Base-by-base conservation (phyloP, 1,140 invertebrate genomes). In the Rhagoletis pomonella region DNA sequence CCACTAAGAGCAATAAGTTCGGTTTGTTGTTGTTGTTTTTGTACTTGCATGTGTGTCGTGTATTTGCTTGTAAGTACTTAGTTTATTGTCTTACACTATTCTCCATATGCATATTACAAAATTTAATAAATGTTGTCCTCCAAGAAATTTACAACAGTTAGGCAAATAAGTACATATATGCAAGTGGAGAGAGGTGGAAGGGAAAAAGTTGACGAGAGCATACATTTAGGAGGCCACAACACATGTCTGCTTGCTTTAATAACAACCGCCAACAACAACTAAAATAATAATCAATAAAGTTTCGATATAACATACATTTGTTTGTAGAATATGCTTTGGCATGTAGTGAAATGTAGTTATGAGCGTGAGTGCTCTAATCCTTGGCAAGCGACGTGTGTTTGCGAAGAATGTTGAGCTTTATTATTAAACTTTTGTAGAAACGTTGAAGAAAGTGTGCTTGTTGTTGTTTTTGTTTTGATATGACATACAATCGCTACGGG, bases 111-210 rank as follows among this genome's bases (percentile, higher is more conserved):
- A 19, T 29, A n/a, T 81, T 81, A 55, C 47, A 81, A 81, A 81
- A 81, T 81, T 81, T 81, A 81, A 81, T 73, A 81, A 81, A 81
- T 81, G 73, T 58, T 47, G 47, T 81, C 73, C 55, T 81, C 73
- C 55, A 47, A 81, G 42, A 73, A 73, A 73, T 73, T 0, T 73
- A 73, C 39, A 73, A 10, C 50, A 55, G 50, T 10, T 10, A 29
- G 29, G 29, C 29, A 19, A 3, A 64, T 67, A 39, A 12, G 12
- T 67, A 67, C 65, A 42, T 19, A 73, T 42, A 73, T 17, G 67
- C 1, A 17, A 10, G 4, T 12, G 39, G 7, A 7, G 3, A 73
- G 42, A 10, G 69, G 4, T n/a, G 44, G 19, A 39, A 42, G 5
- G 39, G 60, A 44, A n/a, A 73, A 44, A 47, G 42, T 73, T 47